Evolutionary conservation across 2,113 vertebrate genomes (phyloP).

Genomic region (Heptranchias perlo): DNA sequence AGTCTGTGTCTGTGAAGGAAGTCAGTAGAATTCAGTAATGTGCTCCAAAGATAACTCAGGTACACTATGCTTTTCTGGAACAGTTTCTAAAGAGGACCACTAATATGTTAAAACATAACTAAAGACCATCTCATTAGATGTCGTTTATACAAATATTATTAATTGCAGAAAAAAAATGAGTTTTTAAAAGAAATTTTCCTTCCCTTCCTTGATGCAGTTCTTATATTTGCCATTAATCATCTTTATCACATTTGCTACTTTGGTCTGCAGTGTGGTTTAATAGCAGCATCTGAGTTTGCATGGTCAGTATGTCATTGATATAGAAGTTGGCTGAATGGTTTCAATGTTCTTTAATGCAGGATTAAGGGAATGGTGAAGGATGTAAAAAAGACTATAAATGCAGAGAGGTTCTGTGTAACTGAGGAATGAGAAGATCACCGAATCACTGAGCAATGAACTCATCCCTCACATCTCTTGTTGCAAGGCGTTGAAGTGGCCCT

Average conservation of each 20-base stretch:
- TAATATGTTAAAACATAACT: neutral
- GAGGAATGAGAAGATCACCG: neutral
- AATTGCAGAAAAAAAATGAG: neutral
- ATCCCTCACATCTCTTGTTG: neutral
- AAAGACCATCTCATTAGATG: too few species aligned
- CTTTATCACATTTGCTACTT: too few species aligned
- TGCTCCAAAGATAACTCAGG: neutral
- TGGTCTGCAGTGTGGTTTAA: too few species aligned
- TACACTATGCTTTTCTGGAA: neutral
- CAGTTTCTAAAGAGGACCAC: neutral
- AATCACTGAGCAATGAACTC: neutral
- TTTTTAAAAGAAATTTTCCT: neutral
- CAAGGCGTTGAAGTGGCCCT: neutral
- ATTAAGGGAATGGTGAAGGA: neutral
- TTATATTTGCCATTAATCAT: neutral
- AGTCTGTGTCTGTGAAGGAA: neutral
- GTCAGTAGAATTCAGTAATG: neutral
- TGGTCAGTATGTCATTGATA: too few species aligned
- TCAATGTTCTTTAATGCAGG: neutral
- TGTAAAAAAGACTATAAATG: neutral
- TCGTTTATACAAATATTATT: neutral
- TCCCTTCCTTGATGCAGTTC: neutral
- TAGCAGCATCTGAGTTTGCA: too few species aligned
- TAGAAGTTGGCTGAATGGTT: too few species aligned
- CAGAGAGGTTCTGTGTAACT: neutral